Percentiles rank a stretch among this genome's conserved stretches.
phyloP scores from a whole-genome alignment of 2,888 invertebrate genomes.

The Epistrophe eligans region DNA sequence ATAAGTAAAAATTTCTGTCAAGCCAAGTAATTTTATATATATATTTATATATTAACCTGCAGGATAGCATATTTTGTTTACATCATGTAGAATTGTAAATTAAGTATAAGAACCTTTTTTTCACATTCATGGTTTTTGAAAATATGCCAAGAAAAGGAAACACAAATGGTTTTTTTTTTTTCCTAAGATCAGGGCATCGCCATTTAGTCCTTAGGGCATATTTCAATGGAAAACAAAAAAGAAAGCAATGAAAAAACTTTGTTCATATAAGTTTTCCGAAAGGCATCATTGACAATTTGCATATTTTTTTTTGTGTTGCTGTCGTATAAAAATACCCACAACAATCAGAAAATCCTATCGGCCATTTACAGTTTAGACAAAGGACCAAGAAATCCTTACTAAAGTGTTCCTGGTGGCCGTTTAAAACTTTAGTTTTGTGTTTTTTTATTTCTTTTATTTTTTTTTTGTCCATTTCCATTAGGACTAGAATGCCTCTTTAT shows the following conservation, averaged over 20 bases:
- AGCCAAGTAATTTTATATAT: neutral
- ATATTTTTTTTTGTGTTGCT: slow-evolving; percentile 16
- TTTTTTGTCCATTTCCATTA: slow-evolving; percentile 17
- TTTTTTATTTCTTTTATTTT: neutral
- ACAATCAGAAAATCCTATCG: slow-evolving; percentile 40
- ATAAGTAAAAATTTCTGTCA: slow-evolving; percentile 5
- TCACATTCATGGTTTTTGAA: neutral
- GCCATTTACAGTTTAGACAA: slow-evolving; percentile 34
- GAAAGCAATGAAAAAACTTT: slow-evolving; percentile 33
- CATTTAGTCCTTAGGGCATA: slow-evolving; percentile 23
- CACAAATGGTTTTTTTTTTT: neutral
- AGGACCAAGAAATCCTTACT: slow-evolving; percentile 29
- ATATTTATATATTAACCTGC: neutral
- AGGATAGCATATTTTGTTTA: neutral
- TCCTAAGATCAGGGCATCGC: neutral
- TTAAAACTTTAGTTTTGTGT: slow-evolving; percentile 26
- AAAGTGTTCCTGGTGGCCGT: slow-evolving; percentile 36
- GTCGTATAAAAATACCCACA: slow-evolving; percentile 37
- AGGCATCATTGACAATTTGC: slow-evolving; percentile 39
- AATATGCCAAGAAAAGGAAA: slow-evolving; percentile 14
- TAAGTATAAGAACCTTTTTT: neutral
- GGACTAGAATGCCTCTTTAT: slow-evolving; percentile 29
- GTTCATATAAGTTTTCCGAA: slow-evolving; percentile 35
- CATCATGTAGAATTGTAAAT: neutral
- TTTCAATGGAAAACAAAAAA: neutral